Conservation (phyloP, 2,888 invertebrate species). For the Torymus aiolomorphi region DNA sequence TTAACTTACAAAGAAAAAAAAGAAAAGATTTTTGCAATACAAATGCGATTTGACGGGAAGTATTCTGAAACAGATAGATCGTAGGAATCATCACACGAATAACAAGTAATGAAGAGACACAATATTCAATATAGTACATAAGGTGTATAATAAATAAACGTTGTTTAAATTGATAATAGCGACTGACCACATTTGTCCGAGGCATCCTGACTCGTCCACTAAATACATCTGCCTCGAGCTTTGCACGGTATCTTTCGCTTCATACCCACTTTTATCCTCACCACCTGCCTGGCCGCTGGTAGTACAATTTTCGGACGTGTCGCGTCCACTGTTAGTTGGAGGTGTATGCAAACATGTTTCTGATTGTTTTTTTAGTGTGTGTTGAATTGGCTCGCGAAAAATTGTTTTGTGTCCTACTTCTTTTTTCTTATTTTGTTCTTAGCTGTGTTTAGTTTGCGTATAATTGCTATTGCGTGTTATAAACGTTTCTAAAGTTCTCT, state of each 20-base stretch:
- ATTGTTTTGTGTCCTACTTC: slow-evolving; percentile 4
- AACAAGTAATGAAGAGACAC: not conserved
- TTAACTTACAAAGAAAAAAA: too few relatives aligned
- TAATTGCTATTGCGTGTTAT: not conserved
- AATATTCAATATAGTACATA: slow-evolving; percentile 26
- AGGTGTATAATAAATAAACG: not conserved
- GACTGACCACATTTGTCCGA: slow-evolving; percentile 73
- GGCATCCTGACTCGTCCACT: slow-evolving; percentile 71
- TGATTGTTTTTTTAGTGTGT: slow-evolving; percentile 16
- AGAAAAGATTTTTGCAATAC: not conserved
- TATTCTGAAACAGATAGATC: slow-evolving; percentile 7
- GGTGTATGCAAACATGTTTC: slow-evolving; percentile 32
- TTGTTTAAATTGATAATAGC: slow-evolving; percentile 59
- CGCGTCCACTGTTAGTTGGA: slow-evolving; percentile 60
- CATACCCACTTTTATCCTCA: slow-evolving; percentile 71
- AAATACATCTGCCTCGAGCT: slow-evolving; percentile 70
- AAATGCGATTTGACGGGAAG: slow-evolving; percentile 9
- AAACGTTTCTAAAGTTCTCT: slow-evolving; percentile 21
- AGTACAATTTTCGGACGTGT: slow-evolving; percentile 62
- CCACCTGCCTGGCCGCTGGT: slow-evolving; percentile 69
- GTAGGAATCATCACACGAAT: slow-evolving; percentile 1
- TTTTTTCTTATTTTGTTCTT: slow-evolving; percentile 26
- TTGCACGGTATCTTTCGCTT: slow-evolving; percentile 70
- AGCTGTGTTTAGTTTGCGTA: slow-evolving; percentile 17
- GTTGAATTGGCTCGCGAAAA: not conserved